Evolutionary conservation across 2,888 invertebrate genomes (phyloP), one percentile per base, ranked within the genome.

Genomic region (Sericinus montela): DNA sequence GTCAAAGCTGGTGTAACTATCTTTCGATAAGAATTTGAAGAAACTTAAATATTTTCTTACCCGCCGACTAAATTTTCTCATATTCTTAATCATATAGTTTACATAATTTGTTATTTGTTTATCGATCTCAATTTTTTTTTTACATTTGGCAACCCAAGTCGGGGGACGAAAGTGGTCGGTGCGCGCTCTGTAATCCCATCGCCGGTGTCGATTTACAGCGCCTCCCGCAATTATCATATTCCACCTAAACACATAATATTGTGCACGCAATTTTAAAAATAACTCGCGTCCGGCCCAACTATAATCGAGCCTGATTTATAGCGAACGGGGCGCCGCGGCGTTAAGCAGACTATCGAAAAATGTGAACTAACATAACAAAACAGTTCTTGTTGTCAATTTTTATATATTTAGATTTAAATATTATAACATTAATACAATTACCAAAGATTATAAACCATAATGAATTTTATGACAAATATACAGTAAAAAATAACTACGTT

Each of bases 211-310:
- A 79, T 75, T 88, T 86, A 82, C 84, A 80, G 86, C 85, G 86
- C 82, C 81, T 81, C 80, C 72, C 69, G 80, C 85, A 88, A 88
- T 88, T 88, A 87, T 88, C 84, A 85, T 86, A 86, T 86, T 86
- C 85, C 83, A 84, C 82, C 87, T 86, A 87, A 87, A 87, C 85
- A 86, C 83, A 85, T 86, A 83, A 86, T 86, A 86, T 84, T 83
- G 86, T 82, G 83, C 85, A 82, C 80, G 87, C 86, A 86, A 88
- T 88, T 86, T 88, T 79, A 84, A 83, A n/a, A 88, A 87, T 87
- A 87, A 79, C 83, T 72, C 66, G 72, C 77, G 84, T 80, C 81
- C 82, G 83, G 70, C 64, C 71, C 80, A 80, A 78, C 82, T 80
- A 78, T 81, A 77, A 82, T 81, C 79, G 77, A 72, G 57, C 59